Evolutionary conservation across 2,888 invertebrate genomes (phyloP).

Genomic region (Tinea semifulvella): DNA sequence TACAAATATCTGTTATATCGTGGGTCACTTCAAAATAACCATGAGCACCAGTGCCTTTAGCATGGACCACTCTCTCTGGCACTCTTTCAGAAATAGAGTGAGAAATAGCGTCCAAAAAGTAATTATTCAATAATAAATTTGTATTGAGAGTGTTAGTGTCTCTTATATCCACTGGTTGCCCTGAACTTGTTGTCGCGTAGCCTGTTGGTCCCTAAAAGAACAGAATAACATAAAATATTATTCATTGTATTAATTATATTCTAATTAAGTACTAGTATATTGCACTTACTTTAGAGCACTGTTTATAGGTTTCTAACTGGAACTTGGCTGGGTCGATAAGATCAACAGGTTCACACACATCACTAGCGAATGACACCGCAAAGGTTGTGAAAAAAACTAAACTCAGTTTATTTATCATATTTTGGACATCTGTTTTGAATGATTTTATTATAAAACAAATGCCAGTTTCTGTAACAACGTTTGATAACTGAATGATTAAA

Average conservation of each 20-base stretch:
- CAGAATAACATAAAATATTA: background rate
- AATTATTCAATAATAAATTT: slow-evolving; percentile 32
- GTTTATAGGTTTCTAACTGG: slow-evolving; percentile 7
- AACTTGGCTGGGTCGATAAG: background rate
- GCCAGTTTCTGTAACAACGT: too few relatives aligned
- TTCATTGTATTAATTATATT: background rate
- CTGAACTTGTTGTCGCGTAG: slow-evolving; percentile 72
- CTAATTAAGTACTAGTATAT: too few relatives aligned
- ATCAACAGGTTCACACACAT: slow-evolving; percentile 2
- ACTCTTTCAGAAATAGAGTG: slow-evolving; percentile 85
- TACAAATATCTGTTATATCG: slow-evolving; percentile 71
- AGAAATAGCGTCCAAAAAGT: slow-evolving; percentile 71
- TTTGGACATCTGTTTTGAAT: too few relatives aligned
- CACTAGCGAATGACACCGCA: background rate
- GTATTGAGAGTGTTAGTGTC: slow-evolving; percentile 35
- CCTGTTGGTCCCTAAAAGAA: background rate
- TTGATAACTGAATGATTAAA: too few relatives aligned
- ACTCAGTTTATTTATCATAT: too few relatives aligned
- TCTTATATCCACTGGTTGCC: slow-evolving; percentile 78
- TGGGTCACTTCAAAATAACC: slow-evolving; percentile 85
- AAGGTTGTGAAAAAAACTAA: background rate
- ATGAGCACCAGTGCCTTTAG: slow-evolving; percentile 87
- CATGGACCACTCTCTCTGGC: slow-evolving; percentile 90
- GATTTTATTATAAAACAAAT: too few relatives aligned
- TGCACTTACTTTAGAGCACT: slow-evolving; percentile 8